A percentile compares a stretch with the other conserved stretches of the same genome.
Conservation (phyloP, 2,797 vertebrate genomes). For the Danio choprae region DNA sequence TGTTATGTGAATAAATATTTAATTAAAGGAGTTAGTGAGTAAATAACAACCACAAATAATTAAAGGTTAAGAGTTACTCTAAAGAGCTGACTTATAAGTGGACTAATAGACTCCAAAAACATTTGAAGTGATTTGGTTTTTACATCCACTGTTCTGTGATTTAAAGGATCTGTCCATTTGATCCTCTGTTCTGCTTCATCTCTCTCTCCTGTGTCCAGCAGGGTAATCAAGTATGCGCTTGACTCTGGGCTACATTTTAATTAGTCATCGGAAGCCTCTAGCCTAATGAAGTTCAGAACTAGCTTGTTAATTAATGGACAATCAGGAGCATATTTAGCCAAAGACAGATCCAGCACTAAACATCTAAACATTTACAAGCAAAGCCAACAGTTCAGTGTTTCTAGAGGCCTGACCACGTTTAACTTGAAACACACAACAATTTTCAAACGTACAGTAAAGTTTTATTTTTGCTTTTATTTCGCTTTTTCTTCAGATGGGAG, state of each 20-base stretch:
- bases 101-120: neutral
- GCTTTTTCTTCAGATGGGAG: neutral
- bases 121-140: neutral
- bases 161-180: slow-evolving; percentile 6
- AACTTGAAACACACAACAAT: neutral
- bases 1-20: too few species aligned
- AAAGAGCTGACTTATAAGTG: too few species aligned
- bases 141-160: slow-evolving; percentile 21
- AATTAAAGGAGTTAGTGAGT: too few species aligned
- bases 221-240: slow-evolving; percentile 76
- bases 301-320: slow-evolving; percentile 80
- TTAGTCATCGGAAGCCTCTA: slow-evolving; percentile 75
- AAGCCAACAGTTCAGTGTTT: neutral
- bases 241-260: slow-evolving; percentile 82
- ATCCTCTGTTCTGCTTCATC: slow-evolving; percentile 14
- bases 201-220: slow-evolving; percentile 61
- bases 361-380: slow-evolving; percentile 9
- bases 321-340: slow-evolving; percentile 77
- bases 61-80: too few species aligned
- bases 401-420: neutral
- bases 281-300: slow-evolving; percentile 79
- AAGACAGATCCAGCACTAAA: slow-evolving; percentile 70
- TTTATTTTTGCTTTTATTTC: neutral
- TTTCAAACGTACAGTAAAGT: neutral
- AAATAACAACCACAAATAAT: too few species aligned